Percentiles rank a stretch among this genome's conserved stretches.
These are phyloP conservation scores for Anser cygnoides DNA, from an alignment of 2,113 vertebrate species.

Conservation along the genomic window DNA sequence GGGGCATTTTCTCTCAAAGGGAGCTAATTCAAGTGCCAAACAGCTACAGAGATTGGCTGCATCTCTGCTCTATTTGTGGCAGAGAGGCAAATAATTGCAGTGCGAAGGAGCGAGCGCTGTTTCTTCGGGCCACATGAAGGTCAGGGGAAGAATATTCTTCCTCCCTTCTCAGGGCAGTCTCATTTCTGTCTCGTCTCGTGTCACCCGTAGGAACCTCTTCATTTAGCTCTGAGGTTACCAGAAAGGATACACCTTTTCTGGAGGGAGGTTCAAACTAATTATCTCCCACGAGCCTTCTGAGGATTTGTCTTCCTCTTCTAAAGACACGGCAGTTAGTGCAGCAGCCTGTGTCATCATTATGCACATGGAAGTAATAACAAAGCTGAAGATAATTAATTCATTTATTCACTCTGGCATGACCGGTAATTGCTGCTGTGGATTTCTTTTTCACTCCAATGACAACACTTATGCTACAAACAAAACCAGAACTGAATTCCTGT, in stretches of 20 bases:
- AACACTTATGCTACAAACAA: slow-evolving; percentile 12
- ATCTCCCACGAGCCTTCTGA: not conserved
- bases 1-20: not conserved
- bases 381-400: slow-evolving; percentile 18
- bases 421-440: slow-evolving; percentile 23
- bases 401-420: slow-evolving; percentile 17
- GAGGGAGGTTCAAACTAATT: not conserved
- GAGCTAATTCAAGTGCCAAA: not conserved
- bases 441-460: slow-evolving; percentile 28
- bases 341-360: not conserved
- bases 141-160: not conserved
- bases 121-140: not conserved
- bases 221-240: not conserved
- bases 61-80: not conserved
- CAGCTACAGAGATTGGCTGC: not conserved
- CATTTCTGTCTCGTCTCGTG: not conserved
- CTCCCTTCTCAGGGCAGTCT: not conserved
- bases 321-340: not conserved
- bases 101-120: fast-evolving
- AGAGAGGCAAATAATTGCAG: not conserved
- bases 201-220: not conserved
- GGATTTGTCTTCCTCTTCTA: not conserved
- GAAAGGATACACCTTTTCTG: not conserved
- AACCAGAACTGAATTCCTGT: slow-evolving; percentile 15
- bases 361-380: not conserved